Percentiles rank a stretch among this genome's conserved stretches.
These are phyloP conservation scores for Theretra japonica DNA, from an alignment of 2,888 invertebrate genomes.

Conservation along the genomic window DNA sequence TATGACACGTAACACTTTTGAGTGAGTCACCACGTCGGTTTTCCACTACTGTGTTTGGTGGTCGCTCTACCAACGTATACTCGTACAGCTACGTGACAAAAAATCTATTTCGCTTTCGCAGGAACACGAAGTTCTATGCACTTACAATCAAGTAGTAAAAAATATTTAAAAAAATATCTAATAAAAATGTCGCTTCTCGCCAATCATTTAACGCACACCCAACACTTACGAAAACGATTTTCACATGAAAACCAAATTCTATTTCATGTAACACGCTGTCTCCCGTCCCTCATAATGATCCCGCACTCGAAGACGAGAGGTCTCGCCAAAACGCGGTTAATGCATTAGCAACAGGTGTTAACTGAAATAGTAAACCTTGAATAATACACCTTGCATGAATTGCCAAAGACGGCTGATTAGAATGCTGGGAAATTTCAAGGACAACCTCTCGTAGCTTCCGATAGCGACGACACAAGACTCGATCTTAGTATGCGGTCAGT, in stretches of 20 bases:
- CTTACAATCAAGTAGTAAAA: no score
- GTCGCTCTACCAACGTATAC: no score
- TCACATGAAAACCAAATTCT: neutral
- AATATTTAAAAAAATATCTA: no score
- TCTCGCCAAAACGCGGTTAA: constrained; percentile 40
- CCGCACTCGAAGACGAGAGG: constrained; percentile 33
- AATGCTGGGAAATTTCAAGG: neutral
- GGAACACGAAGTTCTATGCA: no score
- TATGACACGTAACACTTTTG: no score
- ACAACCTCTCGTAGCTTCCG: neutral
- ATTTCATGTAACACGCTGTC: neutral
- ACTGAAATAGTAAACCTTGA: constrained; percentile 22
- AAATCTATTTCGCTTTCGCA: no score
- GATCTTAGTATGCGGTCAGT: no score
- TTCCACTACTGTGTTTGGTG: no score
- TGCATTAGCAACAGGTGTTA: constrained; percentile 37
- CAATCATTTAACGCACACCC: neutral
- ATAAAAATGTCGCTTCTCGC: neutral
- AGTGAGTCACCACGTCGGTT: no score
- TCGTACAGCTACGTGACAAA: no score
- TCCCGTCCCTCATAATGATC: neutral
- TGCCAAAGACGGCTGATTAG: neutral
- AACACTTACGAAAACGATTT: neutral
- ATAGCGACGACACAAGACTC: no score
- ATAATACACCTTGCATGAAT: neutral